Evolutionary conservation across 1,140 invertebrate genomes (phyloP).

Genomic region (Magallana gigas): DNA sequence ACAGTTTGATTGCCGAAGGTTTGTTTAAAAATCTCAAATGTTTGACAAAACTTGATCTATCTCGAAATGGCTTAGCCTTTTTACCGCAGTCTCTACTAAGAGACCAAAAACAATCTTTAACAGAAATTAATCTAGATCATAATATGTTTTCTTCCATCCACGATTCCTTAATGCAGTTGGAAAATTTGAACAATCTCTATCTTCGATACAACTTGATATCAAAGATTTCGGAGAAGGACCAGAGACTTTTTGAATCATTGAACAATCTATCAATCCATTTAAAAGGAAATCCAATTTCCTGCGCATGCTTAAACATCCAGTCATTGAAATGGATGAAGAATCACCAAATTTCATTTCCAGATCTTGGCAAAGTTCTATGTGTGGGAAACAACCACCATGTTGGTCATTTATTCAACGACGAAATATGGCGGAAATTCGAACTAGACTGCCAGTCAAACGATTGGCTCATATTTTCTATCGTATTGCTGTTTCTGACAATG

Average conservation of each 20-base stretch:
- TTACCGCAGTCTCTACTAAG: not conserved
- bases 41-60: not conserved
- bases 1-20: not conserved
- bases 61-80: not conserved
- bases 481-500: not conserved
- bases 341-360: not conserved
- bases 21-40: not conserved
- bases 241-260: not conserved
- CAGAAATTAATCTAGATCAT: not conserved
- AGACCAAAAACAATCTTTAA: not conserved
- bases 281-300: not conserved
- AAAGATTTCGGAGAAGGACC: not conserved
- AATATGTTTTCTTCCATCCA: not conserved
- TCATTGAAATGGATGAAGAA: not conserved
- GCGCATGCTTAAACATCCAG: not conserved
- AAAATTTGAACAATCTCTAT: not conserved
- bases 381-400: not conserved
- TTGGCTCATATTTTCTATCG: not conserved
- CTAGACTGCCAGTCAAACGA: not conserved
- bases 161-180: not conserved
- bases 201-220: not conserved
- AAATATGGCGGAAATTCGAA: not conserved
- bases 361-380: not conserved
- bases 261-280: not conserved
- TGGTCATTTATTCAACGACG: not conserved